Conservation (phyloP, 1,140 invertebrate genomes). For the Drosophila nikananu region DNA sequence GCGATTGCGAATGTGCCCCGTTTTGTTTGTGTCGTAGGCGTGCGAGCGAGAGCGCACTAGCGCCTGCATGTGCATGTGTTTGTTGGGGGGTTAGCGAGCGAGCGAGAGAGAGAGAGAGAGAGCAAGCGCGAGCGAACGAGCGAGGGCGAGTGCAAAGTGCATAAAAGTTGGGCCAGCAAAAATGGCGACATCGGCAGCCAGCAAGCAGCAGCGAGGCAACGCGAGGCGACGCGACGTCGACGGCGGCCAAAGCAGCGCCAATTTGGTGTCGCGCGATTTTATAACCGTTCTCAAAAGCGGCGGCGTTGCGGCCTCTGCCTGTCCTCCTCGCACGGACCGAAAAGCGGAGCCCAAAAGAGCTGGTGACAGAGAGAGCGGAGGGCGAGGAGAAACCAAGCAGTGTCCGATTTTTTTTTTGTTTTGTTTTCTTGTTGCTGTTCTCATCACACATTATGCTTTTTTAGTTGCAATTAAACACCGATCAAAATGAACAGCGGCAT, state of each 20-base stretch:
- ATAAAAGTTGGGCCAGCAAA: constrained; percentile 74
- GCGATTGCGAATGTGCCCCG: constrained; percentile 18
- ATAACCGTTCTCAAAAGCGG: constrained; percentile 73
- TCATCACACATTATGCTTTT: background rate
- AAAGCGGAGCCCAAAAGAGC: background rate
- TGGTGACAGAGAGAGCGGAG: background rate
- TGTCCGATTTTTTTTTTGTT: background rate
- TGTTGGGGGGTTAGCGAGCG: constrained; percentile 11
- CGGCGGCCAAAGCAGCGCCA: constrained; percentile 42
- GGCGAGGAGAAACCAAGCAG: constrained; percentile 13
- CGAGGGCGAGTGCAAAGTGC: constrained; percentile 74
- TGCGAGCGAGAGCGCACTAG: constrained; percentile 34
- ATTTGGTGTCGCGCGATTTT: constrained; percentile 70
- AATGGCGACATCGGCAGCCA: constrained; percentile 70
- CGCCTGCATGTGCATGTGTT: constrained; percentile 28
- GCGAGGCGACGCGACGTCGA: constrained; percentile 33
- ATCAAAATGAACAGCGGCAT: constrained; percentile 51
- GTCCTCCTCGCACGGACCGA: constrained; percentile 47
- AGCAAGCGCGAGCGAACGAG: constrained; percentile 25
- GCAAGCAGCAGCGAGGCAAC: constrained; percentile 28
- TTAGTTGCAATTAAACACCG: constrained; percentile 25
- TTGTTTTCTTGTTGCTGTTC: too few species aligned
- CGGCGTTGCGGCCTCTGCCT: constrained; percentile 58
- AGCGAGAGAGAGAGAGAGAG: constrained; percentile 7
- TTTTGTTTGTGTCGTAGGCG: constrained; percentile 58